Conservation (phyloP, 2,113 vertebrate species). For the Buteo buteo region DNA sequence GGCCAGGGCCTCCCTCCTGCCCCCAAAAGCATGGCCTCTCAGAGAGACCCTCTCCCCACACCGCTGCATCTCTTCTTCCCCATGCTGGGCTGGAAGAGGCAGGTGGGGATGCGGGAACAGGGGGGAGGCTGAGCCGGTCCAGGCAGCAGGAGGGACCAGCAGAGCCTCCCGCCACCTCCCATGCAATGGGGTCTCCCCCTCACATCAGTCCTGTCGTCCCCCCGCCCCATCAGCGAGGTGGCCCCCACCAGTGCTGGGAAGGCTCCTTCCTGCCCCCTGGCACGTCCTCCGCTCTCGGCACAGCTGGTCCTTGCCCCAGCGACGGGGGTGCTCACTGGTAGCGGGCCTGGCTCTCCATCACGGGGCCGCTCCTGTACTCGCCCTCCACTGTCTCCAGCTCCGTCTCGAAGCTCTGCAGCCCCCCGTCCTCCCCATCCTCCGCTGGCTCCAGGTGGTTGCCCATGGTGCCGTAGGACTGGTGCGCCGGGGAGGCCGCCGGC, state of each 20-base stretch:
- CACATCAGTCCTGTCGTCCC: not conserved
- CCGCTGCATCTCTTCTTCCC: not conserved
- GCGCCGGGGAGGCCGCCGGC: constrained; percentile 88
- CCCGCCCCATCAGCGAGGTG: not conserved
- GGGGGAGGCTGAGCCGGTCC: not conserved
- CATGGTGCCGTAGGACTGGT: constrained; percentile 92
- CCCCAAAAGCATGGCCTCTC: not conserved
- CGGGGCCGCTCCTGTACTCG: constrained; percentile 71
- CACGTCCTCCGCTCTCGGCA: not conserved
- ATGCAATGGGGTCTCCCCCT: not conserved
- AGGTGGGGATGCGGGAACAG: not conserved
- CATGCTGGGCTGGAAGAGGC: not conserved
- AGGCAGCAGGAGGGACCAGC: not conserved
- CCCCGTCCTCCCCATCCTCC: constrained; percentile 53
- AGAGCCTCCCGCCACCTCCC: not conserved
- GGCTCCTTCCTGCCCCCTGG: not conserved
- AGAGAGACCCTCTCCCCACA: not conserved
- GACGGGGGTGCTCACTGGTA: constrained; percentile 76
- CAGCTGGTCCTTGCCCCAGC: not conserved
- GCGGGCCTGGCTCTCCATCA: constrained; percentile 79
- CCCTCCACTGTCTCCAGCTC: constrained; percentile 80
- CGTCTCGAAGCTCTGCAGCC: constrained; percentile 76
- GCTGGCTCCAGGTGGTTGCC: constrained; percentile 79
- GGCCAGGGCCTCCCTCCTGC: not conserved
- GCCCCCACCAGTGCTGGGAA: not conserved